Conservation (phyloP, 2,888 invertebrate genomes). For the Azorinus chamasolen region DNA sequence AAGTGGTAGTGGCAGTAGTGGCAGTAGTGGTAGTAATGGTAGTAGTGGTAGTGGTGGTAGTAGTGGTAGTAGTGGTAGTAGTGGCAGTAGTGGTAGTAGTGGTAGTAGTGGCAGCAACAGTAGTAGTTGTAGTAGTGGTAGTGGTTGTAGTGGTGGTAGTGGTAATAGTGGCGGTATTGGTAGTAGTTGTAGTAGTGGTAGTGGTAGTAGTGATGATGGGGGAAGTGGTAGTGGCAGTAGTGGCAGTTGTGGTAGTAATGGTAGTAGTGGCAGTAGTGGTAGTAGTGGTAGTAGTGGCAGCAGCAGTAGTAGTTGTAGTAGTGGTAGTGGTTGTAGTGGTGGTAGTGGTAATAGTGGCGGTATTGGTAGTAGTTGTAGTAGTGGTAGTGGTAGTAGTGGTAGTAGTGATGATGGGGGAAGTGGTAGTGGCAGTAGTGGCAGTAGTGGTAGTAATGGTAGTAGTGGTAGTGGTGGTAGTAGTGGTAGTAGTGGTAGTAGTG, state of each 20-base stretch:
- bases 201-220: slow-evolving; percentile 12
- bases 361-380: slow-evolving; percentile 34
- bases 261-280: too few relatives aligned
- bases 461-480: neutral
- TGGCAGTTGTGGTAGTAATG: too few relatives aligned
- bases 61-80: slow-evolving; percentile 25
- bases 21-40: slow-evolving; percentile 6
- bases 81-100: slow-evolving; percentile 24
- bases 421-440: neutral
- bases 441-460: neutral
- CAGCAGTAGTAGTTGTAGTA: slow-evolving; percentile 37
- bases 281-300: too few relatives aligned
- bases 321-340: too few relatives aligned
- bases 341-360: slow-evolving; percentile 44
- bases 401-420: too few relatives aligned
- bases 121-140: too few relatives aligned
- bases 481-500: neutral
- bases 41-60: slow-evolving; percentile 30
- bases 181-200: too few relatives aligned
- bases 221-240: too few relatives aligned
- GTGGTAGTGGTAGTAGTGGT: neutral
- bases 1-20: slow-evolving; percentile 8
- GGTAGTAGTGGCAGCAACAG: too few relatives aligned
- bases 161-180: too few relatives aligned
- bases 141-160: too few relatives aligned